Percentiles rank a stretch among this genome's conserved stretches.
Evolutionary conservation across 1,140 invertebrate species (phyloP).

Genomic region (Telenomus remus): DNA sequence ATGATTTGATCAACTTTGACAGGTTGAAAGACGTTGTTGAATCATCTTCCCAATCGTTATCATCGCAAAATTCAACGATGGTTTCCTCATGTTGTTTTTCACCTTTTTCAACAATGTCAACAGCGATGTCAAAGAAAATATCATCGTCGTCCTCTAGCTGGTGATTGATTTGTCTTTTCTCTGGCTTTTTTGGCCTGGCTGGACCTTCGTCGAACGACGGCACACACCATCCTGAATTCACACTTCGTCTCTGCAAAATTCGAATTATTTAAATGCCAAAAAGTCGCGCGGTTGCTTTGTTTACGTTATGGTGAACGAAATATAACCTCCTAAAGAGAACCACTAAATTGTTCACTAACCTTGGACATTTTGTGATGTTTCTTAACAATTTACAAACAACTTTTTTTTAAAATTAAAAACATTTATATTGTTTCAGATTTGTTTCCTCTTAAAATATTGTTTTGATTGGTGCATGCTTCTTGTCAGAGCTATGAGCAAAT

Average conservation of each 20-base stretch:
- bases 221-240: constrained; percentile 27
- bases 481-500: too few relatives aligned
- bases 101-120: constrained; percentile 18
- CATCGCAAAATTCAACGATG: not conserved
- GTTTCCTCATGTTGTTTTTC: not conserved
- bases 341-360: too few relatives aligned
- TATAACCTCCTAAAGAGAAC: too few relatives aligned
- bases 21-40: constrained; percentile 37
- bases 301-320: too few relatives aligned
- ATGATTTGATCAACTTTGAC: constrained; percentile 61
- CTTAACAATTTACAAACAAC: too few relatives aligned
- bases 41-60: not conserved
- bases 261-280: not conserved
- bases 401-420: too few relatives aligned
- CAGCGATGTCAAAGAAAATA: constrained; percentile 28
- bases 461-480: too few relatives aligned
- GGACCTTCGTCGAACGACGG: constrained; percentile 30
- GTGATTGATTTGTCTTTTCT: not conserved
- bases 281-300: too few relatives aligned
- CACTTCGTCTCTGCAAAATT: constrained; percentile 19
- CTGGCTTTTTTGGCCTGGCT: not conserved
- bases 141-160: constrained; percentile 32
- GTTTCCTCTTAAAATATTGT: too few relatives aligned
- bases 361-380: too few relatives aligned
- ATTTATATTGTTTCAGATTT: too few relatives aligned